Evolutionary conservation across 2,797 vertebrate genomes (phyloP).

Genomic region (Dallia pectoralis): DNA sequence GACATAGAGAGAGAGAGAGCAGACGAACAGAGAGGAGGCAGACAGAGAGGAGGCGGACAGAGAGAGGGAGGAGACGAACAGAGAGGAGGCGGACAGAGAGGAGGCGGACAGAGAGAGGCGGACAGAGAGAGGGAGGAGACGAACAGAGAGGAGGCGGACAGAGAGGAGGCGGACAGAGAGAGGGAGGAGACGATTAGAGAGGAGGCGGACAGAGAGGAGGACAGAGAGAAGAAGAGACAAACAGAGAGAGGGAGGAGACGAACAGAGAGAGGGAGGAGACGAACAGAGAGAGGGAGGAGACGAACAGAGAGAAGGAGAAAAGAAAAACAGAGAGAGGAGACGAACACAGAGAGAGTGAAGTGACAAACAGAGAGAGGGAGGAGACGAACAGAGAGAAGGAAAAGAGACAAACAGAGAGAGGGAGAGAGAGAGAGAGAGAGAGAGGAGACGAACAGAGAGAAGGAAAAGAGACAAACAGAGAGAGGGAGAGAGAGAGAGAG

Average conservation of each 20-base stretch:
- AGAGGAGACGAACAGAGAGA: not conserved
- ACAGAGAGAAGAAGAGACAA: no score
- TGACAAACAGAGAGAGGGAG: no score
- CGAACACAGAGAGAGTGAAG: no score
- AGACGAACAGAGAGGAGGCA: not conserved
- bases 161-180: not conserved
- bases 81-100: not conserved
- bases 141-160: no score
- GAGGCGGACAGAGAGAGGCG: not conserved
- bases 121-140: not conserved
- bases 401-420: no score
- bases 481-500: no score
- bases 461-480: no score
- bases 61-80: not conserved
- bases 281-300: not conserved
- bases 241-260: not conserved
- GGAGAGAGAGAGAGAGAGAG: not conserved
- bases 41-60: not conserved
- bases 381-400: not conserved
- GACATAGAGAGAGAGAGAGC: not conserved
- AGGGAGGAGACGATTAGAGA: not conserved
- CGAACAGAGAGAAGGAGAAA: not conserved
- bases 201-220: not conserved
- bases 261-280: not conserved
- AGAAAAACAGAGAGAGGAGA: no score